These are phyloP conservation scores for Triplophysa bombifrons DNA, from an alignment of 2,797 vertebrate genomes.

Conservation along the genomic window DNA sequence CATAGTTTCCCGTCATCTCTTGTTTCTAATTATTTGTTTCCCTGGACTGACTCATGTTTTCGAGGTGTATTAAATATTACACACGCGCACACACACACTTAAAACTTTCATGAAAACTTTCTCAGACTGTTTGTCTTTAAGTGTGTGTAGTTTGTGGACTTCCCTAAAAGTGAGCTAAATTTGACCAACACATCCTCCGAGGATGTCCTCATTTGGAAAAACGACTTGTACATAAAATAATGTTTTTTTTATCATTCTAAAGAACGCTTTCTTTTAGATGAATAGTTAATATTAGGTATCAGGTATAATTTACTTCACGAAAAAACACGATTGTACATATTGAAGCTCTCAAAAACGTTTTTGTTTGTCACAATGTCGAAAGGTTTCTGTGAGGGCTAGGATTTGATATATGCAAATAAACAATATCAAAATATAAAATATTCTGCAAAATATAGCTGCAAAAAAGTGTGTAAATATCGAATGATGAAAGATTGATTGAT, in stretches of 20 bases:
- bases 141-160: background rate
- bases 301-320: background rate
- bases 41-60: slow-evolving; percentile 68
- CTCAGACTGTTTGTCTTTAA: slow-evolving; percentile 5
- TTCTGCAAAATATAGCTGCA: too few relatives aligned
- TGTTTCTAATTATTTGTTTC: slow-evolving; percentile 59
- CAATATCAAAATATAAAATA: too few relatives aligned
- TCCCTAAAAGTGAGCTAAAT: background rate
- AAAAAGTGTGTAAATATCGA: background rate
- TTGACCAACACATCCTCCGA: background rate
- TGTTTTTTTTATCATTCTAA: too few relatives aligned
- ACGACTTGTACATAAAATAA: too few relatives aligned
- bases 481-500: background rate
- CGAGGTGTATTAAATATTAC: slow-evolving; percentile 62
- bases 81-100: slow-evolving; percentile 15
- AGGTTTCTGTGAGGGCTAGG: background rate
- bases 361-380: background rate
- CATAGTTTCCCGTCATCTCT: slow-evolving; percentile 69
- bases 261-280: background rate
- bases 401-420: too few relatives aligned
- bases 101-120: slow-evolving; percentile 35
- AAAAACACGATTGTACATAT: background rate
- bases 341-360: too few relatives aligned
- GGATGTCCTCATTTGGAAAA: background rate
- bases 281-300: background rate